A percentile compares a stretch with the other conserved stretches of the same genome.
phyloP scores from a whole-genome alignment of 2,888 invertebrate genomes.

The Dasysyrphus tricinctus region DNA sequence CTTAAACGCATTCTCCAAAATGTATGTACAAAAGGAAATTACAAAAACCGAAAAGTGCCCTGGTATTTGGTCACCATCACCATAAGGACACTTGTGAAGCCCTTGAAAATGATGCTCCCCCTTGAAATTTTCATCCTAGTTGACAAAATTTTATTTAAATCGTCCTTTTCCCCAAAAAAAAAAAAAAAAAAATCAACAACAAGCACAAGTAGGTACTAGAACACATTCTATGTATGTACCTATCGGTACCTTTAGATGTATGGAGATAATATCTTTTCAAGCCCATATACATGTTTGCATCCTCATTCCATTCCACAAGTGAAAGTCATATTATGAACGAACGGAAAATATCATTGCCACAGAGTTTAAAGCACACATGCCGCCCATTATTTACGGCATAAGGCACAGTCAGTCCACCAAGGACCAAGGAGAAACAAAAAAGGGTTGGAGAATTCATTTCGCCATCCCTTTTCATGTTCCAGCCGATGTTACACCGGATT shows the following conservation, averaged over 20 bases:
- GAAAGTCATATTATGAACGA: conserved; percentile 49
- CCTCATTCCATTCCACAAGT: conserved; percentile 46
- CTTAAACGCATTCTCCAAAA: conserved; percentile 17
- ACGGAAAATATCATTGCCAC: conserved; percentile 68
- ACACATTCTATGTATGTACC: background rate
- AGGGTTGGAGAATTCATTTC: conserved; percentile 13
- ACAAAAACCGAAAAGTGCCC: conserved; percentile 50
- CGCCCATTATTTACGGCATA: conserved; percentile 70
- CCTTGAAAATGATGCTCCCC: conserved; percentile 33
- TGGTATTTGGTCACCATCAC: conserved; percentile 59
- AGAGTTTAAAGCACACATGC: conserved; percentile 71
- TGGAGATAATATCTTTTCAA: background rate
- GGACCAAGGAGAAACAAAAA: conserved; percentile 14
- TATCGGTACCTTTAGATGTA: background rate
- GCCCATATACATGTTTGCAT: conserved; percentile 13
- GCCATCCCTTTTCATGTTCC: conserved; percentile 60
- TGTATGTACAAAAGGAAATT: conserved; percentile 57
- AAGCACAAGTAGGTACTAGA: background rate
- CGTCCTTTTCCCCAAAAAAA: conserved; percentile 6
- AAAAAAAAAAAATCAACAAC: background rate
- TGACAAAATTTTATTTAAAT: conserved; percentile 43
- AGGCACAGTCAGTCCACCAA: background rate
- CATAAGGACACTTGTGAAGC: conserved; percentile 54
- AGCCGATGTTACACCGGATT: conserved; percentile 36
- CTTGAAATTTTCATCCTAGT: background rate